These are phyloP conservation scores for Parus major DNA, from an alignment of 2,113 vertebrate genomes.

Conservation along the genomic window DNA sequence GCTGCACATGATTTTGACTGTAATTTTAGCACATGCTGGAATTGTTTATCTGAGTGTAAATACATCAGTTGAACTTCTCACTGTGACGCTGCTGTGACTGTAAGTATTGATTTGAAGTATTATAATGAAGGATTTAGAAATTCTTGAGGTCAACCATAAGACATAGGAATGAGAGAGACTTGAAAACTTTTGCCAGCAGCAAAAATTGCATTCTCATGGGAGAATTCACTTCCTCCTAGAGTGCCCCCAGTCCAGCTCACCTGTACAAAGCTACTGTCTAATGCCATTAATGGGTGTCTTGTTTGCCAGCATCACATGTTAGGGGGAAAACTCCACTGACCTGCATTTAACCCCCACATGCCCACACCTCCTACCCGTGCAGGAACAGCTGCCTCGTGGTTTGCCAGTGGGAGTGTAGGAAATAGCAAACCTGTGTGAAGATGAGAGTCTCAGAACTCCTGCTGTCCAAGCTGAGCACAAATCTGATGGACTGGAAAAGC, in stretches of 20 bases:
- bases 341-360: neutral
- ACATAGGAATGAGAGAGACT: neutral
- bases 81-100: neutral
- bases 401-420: neutral
- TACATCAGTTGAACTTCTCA: neutral
- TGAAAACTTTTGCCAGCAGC: neutral
- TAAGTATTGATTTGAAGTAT: neutral
- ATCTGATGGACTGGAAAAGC: constrained; percentile 97
- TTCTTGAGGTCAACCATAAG: neutral
- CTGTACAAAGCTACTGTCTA: neutral
- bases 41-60: neutral
- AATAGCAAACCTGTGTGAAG: constrained; percentile 90
- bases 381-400: neutral
- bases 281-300: no score
- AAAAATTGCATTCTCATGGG: neutral
- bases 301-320: neutral
- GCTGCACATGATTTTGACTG: neutral
- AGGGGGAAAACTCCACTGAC: neutral
- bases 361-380: neutral
- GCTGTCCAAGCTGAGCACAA: constrained; percentile 95
- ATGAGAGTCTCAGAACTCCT: constrained; percentile 95
- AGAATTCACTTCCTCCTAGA: neutral
- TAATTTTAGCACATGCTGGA: neutral
- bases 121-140: neutral
- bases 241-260: neutral